A percentile compares a stretch with the other conserved stretches of the same genome.
These are phyloP conservation scores for Callyntrura guangdongensis DNA, from an alignment of 2,888 invertebrate genomes.

Conservation along the genomic window DNA sequence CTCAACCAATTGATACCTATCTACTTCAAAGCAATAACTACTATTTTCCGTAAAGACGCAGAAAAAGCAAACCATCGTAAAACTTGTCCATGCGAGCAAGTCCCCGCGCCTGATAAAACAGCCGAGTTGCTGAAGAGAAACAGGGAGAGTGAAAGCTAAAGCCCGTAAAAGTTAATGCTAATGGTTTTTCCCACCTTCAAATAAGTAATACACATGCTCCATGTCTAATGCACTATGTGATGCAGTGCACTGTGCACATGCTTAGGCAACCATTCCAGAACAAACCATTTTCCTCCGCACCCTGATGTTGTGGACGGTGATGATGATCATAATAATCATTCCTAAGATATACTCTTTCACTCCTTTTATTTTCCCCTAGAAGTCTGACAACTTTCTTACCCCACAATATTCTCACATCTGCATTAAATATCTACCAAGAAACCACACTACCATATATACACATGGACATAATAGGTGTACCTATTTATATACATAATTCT, in stretches of 20 bases:
- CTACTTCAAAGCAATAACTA: not conserved
- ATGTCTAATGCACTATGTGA: constrained; percentile 13
- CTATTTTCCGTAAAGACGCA: not conserved
- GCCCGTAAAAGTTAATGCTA: constrained; percentile 72
- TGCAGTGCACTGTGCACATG: not conserved
- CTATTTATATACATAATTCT: no score
- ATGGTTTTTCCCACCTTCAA: constrained; percentile 69
- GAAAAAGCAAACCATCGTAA: constrained; percentile 52
- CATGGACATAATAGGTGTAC: no score
- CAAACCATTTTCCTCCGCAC: not conserved
- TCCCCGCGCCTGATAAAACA: not conserved
- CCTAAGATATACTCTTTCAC: not conserved
- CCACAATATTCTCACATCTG: constrained; percentile 3
- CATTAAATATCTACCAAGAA: not conserved
- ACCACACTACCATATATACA: no score
- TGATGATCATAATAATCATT: constrained; percentile 19
- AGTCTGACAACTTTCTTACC: not conserved
- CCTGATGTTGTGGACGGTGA: constrained; percentile 16
- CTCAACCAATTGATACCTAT: not conserved
- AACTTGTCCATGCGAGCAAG: constrained; percentile 3
- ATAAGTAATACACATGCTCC: constrained; percentile 49
- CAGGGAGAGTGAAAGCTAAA: constrained; percentile 42
- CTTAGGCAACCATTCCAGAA: not conserved
- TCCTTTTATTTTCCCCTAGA: no score
- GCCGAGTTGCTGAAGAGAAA: not conserved